A percentile compares a stretch with the other conserved stretches of the same genome.
These are phyloP conservation scores for Lasioglossum figueresi DNA, from an alignment of 2,888 invertebrate species.

Conservation along the genomic window DNA sequence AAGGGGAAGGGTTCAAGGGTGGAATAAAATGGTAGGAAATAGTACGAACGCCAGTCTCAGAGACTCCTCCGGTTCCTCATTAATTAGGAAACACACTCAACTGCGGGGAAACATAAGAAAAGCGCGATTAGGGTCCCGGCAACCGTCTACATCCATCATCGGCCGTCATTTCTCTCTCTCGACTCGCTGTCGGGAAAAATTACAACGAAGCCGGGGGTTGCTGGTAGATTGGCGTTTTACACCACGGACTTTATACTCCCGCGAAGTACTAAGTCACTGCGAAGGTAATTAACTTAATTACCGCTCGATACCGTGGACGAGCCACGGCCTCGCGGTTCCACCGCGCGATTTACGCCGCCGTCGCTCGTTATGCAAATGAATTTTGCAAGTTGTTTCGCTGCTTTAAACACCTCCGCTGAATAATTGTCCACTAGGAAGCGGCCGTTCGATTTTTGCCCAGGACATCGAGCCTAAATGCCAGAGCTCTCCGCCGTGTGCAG, in stretches of 20 bases:
- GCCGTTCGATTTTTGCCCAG: constrained; percentile 15
- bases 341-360: constrained; percentile 47
- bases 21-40: neutral
- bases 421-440: constrained; percentile 38
- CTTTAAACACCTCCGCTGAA: constrained; percentile 16
- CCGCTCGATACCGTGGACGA: constrained; percentile 61
- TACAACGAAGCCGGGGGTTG: constrained; percentile 16
- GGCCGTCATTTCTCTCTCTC: constrained; percentile 63
- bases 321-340: constrained; percentile 42
- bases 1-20: neutral
- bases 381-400: constrained; percentile 39
- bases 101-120: constrained; percentile 29
- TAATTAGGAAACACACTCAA: constrained; percentile 18
- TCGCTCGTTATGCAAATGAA: constrained; percentile 61
- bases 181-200: constrained; percentile 27
- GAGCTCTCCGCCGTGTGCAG: neutral
- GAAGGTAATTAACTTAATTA: constrained; percentile 73
- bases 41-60: neutral
- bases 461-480: constrained; percentile 12
- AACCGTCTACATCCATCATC: constrained; percentile 65
- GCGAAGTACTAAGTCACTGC: constrained; percentile 60
- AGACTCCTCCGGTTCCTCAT: neutral
- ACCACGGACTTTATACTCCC: constrained; percentile 29
- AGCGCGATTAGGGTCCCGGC: constrained; percentile 52
- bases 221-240: constrained; percentile 21